Evolutionary conservation across 2,888 invertebrate genomes (phyloP).

Genomic region (Stenurella melanura): DNA sequence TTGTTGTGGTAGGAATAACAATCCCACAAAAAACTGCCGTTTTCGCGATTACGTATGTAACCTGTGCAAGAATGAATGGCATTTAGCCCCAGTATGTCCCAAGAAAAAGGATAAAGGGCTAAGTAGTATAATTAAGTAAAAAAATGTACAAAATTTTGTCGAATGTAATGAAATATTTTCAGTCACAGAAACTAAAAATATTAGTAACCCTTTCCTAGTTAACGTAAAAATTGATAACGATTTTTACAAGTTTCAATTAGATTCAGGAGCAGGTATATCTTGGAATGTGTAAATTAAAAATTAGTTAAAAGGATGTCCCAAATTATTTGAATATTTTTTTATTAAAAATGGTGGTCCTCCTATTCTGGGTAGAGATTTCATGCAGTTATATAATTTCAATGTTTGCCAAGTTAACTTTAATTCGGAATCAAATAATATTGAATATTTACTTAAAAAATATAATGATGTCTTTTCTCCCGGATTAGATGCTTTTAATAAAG

Average conservation of each 20-base stretch:
- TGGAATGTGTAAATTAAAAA: slow-evolving; percentile 10
- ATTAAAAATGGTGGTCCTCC: no score
- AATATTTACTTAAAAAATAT: no score
- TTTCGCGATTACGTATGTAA: not conserved
- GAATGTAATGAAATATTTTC: not conserved
- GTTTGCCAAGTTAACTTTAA: no score
- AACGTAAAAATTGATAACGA: slow-evolving; percentile 6
- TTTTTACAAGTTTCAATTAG: not conserved
- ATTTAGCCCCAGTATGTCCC: no score
- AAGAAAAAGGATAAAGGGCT: not conserved
- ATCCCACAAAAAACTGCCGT: not conserved
- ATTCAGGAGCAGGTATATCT: slow-evolving; percentile 7
- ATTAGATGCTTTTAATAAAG: no score
- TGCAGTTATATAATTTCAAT: no score
- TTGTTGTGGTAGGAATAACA: slow-evolving; percentile 6
- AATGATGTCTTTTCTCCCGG: no score
- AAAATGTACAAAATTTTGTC: not conserved
- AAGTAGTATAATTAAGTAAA: not conserved
- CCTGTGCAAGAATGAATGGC: not conserved
- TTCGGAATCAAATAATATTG: no score
- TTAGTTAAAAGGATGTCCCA: not conserved
- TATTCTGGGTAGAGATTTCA: no score
- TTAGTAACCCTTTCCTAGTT: not conserved
- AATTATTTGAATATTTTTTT: slow-evolving; percentile 18
- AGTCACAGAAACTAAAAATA: no score